phyloP scores from a whole-genome alignment of 1,140 invertebrate genomes.

The Triops cancriformis region DNA sequence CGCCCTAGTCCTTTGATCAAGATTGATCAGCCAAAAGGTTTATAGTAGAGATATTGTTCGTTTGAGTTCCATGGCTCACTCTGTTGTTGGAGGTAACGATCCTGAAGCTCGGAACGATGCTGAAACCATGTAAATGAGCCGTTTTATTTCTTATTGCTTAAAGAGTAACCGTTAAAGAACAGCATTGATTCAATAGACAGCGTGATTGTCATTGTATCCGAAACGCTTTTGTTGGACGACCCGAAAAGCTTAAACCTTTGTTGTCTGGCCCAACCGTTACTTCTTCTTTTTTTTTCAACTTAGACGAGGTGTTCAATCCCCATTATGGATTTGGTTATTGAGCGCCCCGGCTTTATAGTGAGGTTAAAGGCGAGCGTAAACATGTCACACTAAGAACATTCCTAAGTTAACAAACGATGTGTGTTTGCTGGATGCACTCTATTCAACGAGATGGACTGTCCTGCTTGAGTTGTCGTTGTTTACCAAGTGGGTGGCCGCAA shows the following conservation, averaged over 20 bases:
- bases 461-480: neutral
- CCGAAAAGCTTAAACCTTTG: neutral
- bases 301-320: neutral
- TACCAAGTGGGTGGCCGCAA: conserved; percentile 12
- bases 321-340: neutral
- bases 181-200: too few relatives aligned
- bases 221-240: too few relatives aligned
- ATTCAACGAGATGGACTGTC: conserved; percentile 13
- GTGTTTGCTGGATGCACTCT: conserved; percentile 4
- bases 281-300: neutral
- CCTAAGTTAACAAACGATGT: conserved; percentile 6
- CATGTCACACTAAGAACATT: conserved; percentile 14
- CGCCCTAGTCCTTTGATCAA: too few relatives aligned
- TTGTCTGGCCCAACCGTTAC: neutral
- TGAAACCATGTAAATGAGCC: too few relatives aligned
- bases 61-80: too few relatives aligned
- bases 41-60: too few relatives aligned
- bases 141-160: too few relatives aligned
- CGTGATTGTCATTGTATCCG: too few relatives aligned
- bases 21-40: too few relatives aligned
- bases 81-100: too few relatives aligned
- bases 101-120: too few relatives aligned
- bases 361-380: neutral
- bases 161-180: too few relatives aligned
- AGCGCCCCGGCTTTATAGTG: neutral